Evolutionary conservation across 2,113 vertebrate genomes (phyloP), one percentile per base, ranked within the genome.

Genomic region (Loxodonta africana): DNA sequence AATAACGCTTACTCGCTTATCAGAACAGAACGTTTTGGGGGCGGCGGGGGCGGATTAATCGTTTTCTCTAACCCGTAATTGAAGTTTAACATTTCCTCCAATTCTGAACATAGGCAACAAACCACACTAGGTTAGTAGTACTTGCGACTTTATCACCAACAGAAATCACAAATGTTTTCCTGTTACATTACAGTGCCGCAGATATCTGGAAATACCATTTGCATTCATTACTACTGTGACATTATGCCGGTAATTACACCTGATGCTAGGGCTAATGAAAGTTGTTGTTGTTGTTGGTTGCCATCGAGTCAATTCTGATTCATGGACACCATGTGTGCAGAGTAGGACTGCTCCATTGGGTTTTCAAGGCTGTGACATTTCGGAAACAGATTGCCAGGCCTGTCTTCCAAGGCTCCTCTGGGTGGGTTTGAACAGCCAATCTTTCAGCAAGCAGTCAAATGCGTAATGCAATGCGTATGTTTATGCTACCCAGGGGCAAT

Each of bases 171-270:
- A 33, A 4, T 51, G 51, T 67, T 87, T 96, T 93, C 69, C 30
- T 17, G 62, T 51, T 80, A 77, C 60, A 41, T 69, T 25, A 60
- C 44, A 77, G 69, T 26, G 33, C 25, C 46, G 20, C 28, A 62
- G 37, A 41, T 62, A 26, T 76, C 81, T 48, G 74, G 26, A 95
- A 77, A 92, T 33, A 41, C 15, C 46, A 33, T 65, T 91, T 77
- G 48, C 60, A 63, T 86, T 96, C 83, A 93, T 92, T 57, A 91
- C 74, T 51, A 83, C 81, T 87, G 83, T 8, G 46, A 88, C 67
- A 63, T 96, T 51, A 85, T 20, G 28, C n/a, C 74, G 65, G 46
- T 51, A 41, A 17, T 92, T 51, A 89, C 71, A 33, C 15, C 25
- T 41, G 14, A 44, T 62, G 18, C 33, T 71, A 44, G 69, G 8